Conservation (phyloP, 2,888 invertebrate genomes). For the Amphipyra berbera region DNA sequence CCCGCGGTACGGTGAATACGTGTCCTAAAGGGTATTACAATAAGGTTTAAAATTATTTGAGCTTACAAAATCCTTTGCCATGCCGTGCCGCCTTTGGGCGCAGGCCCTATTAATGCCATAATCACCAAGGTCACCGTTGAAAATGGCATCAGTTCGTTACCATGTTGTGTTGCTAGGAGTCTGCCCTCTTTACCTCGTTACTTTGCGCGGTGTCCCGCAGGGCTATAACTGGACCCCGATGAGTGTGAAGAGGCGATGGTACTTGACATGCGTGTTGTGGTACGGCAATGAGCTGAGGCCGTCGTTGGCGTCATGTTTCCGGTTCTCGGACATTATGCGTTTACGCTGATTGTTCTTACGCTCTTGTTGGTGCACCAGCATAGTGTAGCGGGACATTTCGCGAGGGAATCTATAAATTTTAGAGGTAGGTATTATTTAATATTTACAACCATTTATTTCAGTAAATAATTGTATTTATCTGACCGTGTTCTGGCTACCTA, state of each 20-base stretch:
- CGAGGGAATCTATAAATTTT: conserved; percentile 73
- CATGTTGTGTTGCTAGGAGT: neutral
- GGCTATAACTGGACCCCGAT: conserved; percentile 73
- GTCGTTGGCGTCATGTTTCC: conserved; percentile 55
- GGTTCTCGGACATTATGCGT: conserved; percentile 68
- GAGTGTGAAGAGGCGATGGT: conserved; percentile 76
- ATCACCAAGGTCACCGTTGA: no score
- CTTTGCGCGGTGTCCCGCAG: neutral
- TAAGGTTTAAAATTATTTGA: no score
- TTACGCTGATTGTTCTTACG: conserved; percentile 66
- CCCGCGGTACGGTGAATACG: no score
- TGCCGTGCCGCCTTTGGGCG: no score
- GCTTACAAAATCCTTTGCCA: no score
- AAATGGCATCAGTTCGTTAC: neutral
- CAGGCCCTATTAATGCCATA: no score
- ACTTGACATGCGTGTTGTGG: conserved; percentile 52
- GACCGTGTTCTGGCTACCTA: no score
- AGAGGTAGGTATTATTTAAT: neutral
- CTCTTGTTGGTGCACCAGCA: conserved; percentile 79
- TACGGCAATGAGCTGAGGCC: conserved; percentile 67
- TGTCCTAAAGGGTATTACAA: no score
- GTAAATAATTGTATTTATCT: no score
- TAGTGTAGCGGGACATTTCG: conserved; percentile 79
- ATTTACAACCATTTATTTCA: no score
- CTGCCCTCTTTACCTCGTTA: neutral